These are phyloP conservation scores for Micrasema longulum DNA, from an alignment of 1,140 invertebrate species.

Conservation along the genomic window DNA sequence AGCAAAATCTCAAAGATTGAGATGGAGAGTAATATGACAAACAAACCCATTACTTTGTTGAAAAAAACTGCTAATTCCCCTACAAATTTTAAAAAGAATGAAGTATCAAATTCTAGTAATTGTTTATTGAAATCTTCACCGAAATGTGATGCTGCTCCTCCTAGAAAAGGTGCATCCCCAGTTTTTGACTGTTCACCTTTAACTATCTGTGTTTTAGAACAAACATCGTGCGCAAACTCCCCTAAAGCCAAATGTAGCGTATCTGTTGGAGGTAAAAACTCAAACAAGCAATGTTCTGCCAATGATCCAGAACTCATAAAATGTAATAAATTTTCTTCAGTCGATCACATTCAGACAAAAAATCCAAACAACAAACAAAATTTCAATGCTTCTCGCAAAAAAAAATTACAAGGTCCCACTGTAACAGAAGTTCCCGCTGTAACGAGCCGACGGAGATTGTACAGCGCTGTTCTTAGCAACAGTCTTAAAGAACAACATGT, in stretches of 20 bases:
- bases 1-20: constrained; percentile 1
- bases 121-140: neutral
- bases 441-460: constrained; percentile 31
- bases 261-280: neutral
- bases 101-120: no score
- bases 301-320: constrained; percentile 9
- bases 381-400: neutral
- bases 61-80: constrained; percentile 24
- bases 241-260: constrained; percentile 15
- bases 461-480: constrained; percentile 37
- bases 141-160: neutral
- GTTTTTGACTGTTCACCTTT: neutral
- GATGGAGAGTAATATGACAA: constrained; percentile 4
- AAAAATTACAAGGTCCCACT: constrained; percentile 4
- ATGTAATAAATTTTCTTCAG: constrained; percentile 10
- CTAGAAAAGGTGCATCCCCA: constrained; percentile 3
- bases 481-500: neutral
- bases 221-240: neutral
- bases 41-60: constrained; percentile 31
- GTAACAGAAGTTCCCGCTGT: constrained; percentile 16
- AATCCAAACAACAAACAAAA: neutral
- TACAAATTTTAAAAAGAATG: neutral
- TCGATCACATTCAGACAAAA: constrained; percentile 5
- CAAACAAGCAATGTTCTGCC: neutral
- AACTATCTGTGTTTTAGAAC: neutral